A percentile compares a stretch with the other conserved stretches of the same genome.
phyloP scores from a whole-genome alignment of 2,888 invertebrate species.

The Lypha dubia region DNA sequence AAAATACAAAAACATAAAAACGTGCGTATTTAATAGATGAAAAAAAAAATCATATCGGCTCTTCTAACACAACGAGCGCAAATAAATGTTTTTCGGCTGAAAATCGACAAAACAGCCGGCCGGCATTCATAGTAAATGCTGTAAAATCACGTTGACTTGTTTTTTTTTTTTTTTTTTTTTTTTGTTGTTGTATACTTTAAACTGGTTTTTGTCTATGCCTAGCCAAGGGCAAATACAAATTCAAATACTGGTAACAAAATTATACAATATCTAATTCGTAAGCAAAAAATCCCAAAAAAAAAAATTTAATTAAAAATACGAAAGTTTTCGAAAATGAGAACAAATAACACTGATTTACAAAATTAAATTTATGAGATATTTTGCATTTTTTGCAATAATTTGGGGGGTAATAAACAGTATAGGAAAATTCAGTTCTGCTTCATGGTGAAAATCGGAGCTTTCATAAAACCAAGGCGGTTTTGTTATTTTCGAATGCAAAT shows the following conservation, averaged over 20 bases:
- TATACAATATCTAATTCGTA: not conserved
- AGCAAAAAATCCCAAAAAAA: too few species aligned
- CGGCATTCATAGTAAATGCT: conserved; percentile 22
- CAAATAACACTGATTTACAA: too few species aligned
- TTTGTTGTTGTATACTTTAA: too few species aligned
- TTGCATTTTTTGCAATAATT: too few species aligned
- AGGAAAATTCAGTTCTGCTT: too few species aligned
- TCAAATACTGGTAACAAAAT: not conserved
- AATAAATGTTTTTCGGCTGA: not conserved
- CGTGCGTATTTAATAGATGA: conserved; percentile 25
- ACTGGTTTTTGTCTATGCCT: not conserved
- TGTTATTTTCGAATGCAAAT: too few species aligned
- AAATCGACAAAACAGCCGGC: conserved; percentile 39
- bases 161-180: not conserved
- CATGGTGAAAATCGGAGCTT: too few species aligned
- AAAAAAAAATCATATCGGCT: not conserved
- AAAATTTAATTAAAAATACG: too few species aligned
- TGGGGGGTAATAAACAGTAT: too few species aligned
- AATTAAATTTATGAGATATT: too few species aligned
- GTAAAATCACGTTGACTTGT: not conserved
- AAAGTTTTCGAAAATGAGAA: too few species aligned
- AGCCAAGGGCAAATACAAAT: not conserved
- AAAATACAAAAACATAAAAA: conserved; percentile 24
- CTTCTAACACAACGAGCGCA: not conserved
- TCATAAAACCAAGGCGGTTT: too few species aligned